Base-by-base conservation (phyloP, 2,888 invertebrate species). In the Lamellibrachia satsuma region DNA sequence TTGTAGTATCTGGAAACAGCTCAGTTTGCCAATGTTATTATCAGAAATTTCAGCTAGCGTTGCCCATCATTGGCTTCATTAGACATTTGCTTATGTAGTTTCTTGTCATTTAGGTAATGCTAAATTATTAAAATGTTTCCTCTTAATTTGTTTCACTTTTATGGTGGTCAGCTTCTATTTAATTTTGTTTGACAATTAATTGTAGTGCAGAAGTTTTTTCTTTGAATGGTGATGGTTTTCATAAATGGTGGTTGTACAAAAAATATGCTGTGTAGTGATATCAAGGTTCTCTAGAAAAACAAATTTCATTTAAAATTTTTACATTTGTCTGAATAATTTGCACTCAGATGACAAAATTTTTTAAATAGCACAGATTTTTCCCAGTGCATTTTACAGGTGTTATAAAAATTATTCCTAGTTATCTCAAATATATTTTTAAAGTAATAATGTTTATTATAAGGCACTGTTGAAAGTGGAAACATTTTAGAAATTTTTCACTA, bases 11-110 rank as follows among this genome's bases (percentile, higher is more conserved):
- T 75, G 75, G 75, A n/a, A 75, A 75, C 75, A 22, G 75, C 75
- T 75, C 75, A 75, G n/a, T 75, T 15, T 75, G 75, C 75, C 75
- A 75, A 75, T 75, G 75, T 75, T 75, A 75, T 75, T 75, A n/a
- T 75, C n/a, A 22, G 6, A 75, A 75, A n/a, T 3, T 75, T 75
- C 75, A 22, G 75, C 75, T 22, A 75, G 75, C 22, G 22, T 75
- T 75, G 22, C 22, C 4, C 15, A 75, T 22, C n/a, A 75, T 11
- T 22, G 75, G 75, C 75, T 75, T 75, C 75, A 22, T 75, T 75
- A 75, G 75, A 75, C 15, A 39, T 39, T 15, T 15, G 75, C 75
- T 75, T 75, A 75, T 75, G 75, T 75, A 75, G 75, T 75, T 11
- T 22, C 75, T 75, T 75, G 75, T 75, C 75, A 75, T 75, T 22